These are phyloP conservation scores for Tapera naevia DNA, from an alignment of 2,797 vertebrate genomes.

Conservation along the genomic window DNA sequence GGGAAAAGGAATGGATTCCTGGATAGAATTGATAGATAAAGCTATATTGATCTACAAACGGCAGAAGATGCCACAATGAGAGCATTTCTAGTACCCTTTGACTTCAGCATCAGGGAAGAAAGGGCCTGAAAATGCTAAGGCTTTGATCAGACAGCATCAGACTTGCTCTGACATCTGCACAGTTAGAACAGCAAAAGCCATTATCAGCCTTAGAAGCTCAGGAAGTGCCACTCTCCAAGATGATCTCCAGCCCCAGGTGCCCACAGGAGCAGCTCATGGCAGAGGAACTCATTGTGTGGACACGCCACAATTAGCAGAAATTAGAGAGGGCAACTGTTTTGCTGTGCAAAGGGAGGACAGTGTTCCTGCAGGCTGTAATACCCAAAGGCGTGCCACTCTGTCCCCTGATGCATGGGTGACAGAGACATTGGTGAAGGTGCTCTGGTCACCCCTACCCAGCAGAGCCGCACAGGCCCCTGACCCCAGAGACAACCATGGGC, in stretches of 20 bases:
- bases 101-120: background rate
- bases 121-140: background rate
- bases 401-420: fast-evolving
- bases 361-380: background rate
- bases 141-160: background rate
- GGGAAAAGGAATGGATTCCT: background rate
- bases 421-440: background rate
- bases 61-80: background rate
- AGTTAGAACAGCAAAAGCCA: background rate
- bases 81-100: background rate
- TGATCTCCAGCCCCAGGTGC: background rate
- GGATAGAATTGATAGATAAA: background rate
- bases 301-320: background rate
- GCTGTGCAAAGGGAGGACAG: background rate
- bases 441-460: fast-evolving
- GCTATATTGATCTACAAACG: background rate
- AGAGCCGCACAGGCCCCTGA: background rate
- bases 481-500: background rate
- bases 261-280: background rate
- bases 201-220: background rate
- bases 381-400: background rate
- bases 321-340: background rate
- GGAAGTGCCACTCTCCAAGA: background rate
- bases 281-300: fast-evolving
- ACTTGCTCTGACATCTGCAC: background rate